phyloP scores from a whole-genome alignment of 1,140 invertebrate genomes.

The Papilio glaucus region DNA sequence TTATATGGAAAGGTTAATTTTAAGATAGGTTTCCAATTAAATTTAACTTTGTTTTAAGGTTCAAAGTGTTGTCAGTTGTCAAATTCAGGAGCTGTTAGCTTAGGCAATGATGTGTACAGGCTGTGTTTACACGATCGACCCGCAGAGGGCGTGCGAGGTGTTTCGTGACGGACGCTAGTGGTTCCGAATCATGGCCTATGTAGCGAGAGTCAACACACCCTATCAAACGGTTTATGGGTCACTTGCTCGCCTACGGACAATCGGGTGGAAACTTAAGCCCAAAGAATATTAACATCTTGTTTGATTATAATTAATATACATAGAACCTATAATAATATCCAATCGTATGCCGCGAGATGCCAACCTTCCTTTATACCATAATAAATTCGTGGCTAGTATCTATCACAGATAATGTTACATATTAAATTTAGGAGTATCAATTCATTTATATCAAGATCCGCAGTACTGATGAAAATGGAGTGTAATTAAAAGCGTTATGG shows the following conservation, averaged over 20 bases:
- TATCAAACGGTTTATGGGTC: constrained; percentile 20
- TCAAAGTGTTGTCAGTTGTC: not conserved
- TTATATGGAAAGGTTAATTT: no score
- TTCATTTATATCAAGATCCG: no score
- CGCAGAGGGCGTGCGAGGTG: constrained; percentile 1
- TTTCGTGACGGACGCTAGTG: constrained; percentile 18
- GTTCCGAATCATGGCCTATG: constrained; percentile 24
- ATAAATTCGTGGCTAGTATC: no score
- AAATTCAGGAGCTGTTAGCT: constrained; percentile 27
- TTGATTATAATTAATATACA: constrained; percentile 8
- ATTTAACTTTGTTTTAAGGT: not conserved
- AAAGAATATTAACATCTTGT: constrained; percentile 5
- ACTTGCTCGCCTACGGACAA: not conserved
- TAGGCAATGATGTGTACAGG: constrained; percentile 22
- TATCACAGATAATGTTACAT: no score
- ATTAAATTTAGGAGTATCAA: no score
- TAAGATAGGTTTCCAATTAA: not conserved
- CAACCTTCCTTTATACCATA: no score
- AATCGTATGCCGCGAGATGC: no score
- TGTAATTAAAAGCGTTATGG: no score
- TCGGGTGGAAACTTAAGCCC: not conserved
- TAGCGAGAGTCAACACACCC: constrained; percentile 25
- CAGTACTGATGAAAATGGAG: no score
- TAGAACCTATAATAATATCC: constrained; percentile 1
- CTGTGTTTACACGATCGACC: constrained; percentile 16